Evolutionary conservation across 2,113 vertebrate genomes (phyloP).

Genomic region (Pithys albifrons): DNA sequence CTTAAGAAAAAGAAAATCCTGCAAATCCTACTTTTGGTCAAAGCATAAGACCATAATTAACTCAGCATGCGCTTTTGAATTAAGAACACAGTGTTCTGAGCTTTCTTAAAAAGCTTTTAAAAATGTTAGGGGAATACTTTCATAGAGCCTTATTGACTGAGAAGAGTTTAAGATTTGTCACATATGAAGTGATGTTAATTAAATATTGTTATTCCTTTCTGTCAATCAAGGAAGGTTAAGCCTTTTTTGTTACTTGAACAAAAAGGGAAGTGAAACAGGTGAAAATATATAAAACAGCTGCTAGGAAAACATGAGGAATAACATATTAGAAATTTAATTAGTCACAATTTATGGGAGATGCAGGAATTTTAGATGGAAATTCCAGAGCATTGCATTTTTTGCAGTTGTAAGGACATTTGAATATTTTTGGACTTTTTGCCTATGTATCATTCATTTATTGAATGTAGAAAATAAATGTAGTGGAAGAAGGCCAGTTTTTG

Average conservation of each 20-base stretch:
- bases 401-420: not conserved
- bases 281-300: constrained; percentile 51
- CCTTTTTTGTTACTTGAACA: constrained; percentile 49
- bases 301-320: constrained; percentile 37
- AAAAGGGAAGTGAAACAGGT: constrained; percentile 41
- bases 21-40: constrained; percentile 71
- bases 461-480: constrained; percentile 10
- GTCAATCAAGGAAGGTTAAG: constrained; percentile 57
- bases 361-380: constrained; percentile 46
- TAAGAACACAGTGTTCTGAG: constrained; percentile 75
- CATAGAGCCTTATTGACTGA: constrained; percentile 64
- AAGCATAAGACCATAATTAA: constrained; percentile 79
- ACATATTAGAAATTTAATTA: constrained; percentile 48
- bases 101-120: constrained; percentile 67
- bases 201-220: constrained; percentile 66
- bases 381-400: constrained; percentile 18
- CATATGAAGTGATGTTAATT: constrained; percentile 70
- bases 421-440: constrained; percentile 6
- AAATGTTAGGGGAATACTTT: constrained; percentile 56
- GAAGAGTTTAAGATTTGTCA: constrained; percentile 74
- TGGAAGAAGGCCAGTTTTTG: not conserved
- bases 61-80: constrained; percentile 75
- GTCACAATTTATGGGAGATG: constrained; percentile 4
- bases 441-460: not conserved
- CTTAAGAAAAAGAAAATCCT: constrained; percentile 70